Conservation (phyloP, 2,113 vertebrate genomes). For the Mystacornis crossleyi region DNA sequence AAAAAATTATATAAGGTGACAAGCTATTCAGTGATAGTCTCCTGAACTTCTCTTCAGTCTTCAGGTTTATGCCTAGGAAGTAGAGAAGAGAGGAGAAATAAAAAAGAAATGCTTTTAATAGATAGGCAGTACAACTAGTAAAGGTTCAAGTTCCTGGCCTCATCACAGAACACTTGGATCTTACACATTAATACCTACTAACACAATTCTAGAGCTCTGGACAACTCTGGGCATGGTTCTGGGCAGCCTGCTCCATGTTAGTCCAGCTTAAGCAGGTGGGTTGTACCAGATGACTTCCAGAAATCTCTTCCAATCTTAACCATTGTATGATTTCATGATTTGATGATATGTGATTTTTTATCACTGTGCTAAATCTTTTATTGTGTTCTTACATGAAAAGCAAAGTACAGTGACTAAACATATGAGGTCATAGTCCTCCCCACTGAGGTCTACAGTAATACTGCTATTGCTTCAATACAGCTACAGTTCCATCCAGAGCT, state of each 20-base stretch:
- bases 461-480: not conserved
- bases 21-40: not conserved
- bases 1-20: not conserved
- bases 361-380: not conserved
- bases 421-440: not conserved
- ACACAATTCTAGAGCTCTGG: not conserved
- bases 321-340: not conserved
- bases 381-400: not conserved
- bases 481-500: not conserved
- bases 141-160: not conserved
- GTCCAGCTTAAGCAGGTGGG: not conserved
- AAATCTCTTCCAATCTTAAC: not conserved
- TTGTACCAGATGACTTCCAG: not conserved
- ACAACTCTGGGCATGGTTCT: not conserved
- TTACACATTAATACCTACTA: not conserved
- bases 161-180: not conserved
- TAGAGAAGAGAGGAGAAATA: not conserved
- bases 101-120: not conserved
- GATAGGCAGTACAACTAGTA: not conserved
- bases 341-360: not conserved
- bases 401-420: not conserved
- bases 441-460: not conserved
- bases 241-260: not conserved
- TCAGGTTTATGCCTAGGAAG: not conserved
- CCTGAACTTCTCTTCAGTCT: not conserved